phyloP scores from a whole-genome alignment of 2,113 vertebrate species.

The Grammomys dolichurus region DNA sequence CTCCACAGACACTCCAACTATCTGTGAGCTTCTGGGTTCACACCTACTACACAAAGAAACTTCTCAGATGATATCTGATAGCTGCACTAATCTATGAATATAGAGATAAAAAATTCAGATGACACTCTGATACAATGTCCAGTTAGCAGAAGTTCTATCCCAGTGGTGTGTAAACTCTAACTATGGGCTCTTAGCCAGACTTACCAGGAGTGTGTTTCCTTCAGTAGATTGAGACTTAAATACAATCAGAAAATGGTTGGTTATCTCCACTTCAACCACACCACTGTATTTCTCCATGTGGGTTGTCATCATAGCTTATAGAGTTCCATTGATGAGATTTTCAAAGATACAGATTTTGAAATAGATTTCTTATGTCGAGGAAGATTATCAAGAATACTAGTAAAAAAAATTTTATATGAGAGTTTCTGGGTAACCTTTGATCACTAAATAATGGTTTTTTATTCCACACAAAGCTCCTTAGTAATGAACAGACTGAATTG shows the following conservation, averaged over 20 bases:
- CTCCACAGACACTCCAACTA: background rate
- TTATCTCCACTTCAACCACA: too few relatives aligned
- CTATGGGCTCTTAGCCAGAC: too few relatives aligned
- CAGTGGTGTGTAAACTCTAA: background rate
- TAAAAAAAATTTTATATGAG: background rate
- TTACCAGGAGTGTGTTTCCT: background rate
- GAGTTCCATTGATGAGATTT: background rate
- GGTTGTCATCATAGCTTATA: too few relatives aligned
- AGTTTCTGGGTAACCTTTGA: background rate
- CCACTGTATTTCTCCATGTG: background rate
- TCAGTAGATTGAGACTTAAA: too few relatives aligned
- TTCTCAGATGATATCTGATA: background rate
- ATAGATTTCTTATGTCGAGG: background rate
- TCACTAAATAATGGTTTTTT: background rate
- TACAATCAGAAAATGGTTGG: background rate
- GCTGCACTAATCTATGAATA: too few relatives aligned
- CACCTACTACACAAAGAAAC: background rate
- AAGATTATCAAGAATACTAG: background rate
- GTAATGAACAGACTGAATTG: background rate
- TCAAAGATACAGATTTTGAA: background rate
- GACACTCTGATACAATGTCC: background rate
- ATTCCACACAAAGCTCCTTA: background rate
- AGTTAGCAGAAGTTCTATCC: background rate
- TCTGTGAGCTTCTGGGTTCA: background rate
- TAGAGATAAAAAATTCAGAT: background rate